phyloP scores from a whole-genome alignment of 64 coral and sea anemone genomes.

The Montipora sp. region DNA sequence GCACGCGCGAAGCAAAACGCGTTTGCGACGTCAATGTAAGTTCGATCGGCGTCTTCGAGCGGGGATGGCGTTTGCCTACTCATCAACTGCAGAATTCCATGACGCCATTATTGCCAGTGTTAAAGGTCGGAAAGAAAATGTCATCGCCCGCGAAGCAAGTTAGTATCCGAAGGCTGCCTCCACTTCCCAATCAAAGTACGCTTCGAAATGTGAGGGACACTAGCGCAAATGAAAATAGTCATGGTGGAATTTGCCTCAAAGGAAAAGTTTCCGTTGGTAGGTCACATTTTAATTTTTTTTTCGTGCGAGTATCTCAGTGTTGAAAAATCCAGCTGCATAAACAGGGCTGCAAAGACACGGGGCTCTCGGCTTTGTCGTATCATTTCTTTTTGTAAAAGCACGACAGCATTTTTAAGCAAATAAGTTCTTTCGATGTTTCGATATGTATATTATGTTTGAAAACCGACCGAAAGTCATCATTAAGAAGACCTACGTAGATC shows the following conservation, averaged over 20 bases:
- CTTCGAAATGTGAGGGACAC: conserved; percentile 58
- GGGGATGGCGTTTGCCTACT: conserved; percentile 28
- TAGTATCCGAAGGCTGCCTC: conserved; percentile 86
- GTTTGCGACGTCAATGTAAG: conserved; percentile 8
- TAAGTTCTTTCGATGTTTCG: no score
- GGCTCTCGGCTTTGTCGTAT: not conserved
- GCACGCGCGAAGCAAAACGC: not conserved
- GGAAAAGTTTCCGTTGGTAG: conserved; percentile 13
- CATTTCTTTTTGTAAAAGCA: not conserved
- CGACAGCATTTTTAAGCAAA: no score
- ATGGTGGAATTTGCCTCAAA: not conserved
- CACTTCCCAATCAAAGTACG: conserved; percentile 83
- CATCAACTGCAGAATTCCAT: not conserved
- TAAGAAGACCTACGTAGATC: no score
- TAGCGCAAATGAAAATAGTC: not conserved
- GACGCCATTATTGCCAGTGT: not conserved
- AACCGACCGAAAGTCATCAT: no score
- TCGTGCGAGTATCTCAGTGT: not conserved
- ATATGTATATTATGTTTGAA: no score
- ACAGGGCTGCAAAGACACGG: no score
- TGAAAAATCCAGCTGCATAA: no score
- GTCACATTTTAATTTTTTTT: not conserved
- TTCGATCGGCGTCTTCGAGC: not conserved
- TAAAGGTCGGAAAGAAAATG: conserved; percentile 61
- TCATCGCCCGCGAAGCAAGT: conserved; percentile 98